Conservation (phyloP, 2,888 invertebrate genomes). For the Cosmia trapezina region DNA sequence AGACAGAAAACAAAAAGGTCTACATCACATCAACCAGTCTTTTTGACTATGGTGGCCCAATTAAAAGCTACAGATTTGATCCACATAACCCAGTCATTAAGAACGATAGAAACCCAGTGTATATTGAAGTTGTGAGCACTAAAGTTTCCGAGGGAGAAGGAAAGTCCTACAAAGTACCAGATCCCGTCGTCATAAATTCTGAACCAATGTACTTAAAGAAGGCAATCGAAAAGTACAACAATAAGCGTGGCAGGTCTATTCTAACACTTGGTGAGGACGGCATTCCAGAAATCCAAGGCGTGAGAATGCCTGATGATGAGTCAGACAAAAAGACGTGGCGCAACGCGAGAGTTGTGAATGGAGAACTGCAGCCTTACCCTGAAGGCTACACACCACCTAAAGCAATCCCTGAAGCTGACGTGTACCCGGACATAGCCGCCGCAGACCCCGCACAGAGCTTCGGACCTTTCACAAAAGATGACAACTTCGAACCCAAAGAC, state of each 20-base stretch:
- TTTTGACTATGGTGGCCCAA: slow-evolving; percentile 83
- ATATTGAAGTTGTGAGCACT: slow-evolving; percentile 87
- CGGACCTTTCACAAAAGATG: slow-evolving; percentile 91
- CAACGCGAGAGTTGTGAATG: slow-evolving; percentile 96
- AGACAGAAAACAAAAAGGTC: slow-evolving; percentile 85
- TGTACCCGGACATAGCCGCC: slow-evolving; percentile 84
- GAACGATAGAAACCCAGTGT: slow-evolving; percentile 90
- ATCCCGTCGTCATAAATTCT: slow-evolving; percentile 93
- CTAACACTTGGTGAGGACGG: slow-evolving; percentile 93
- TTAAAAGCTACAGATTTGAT: slow-evolving; percentile 86
- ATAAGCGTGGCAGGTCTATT: slow-evolving; percentile 92
- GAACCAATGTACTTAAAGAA: slow-evolving; percentile 91
- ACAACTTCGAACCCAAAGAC: slow-evolving; percentile 89
- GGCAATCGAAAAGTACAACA: slow-evolving; percentile 85
- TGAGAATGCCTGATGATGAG: slow-evolving; percentile 95
- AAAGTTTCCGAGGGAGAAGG: slow-evolving; percentile 87
- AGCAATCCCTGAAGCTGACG: slow-evolving; percentile 90
- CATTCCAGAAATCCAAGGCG: slow-evolving; percentile 95
- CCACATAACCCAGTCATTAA: slow-evolving; percentile 88
- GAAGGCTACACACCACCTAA: slow-evolving; percentile 92
- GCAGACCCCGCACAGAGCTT: slow-evolving; percentile 82
- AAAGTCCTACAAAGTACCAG: slow-evolving; percentile 90
- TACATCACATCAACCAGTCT: slow-evolving; percentile 88
- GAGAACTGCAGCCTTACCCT: slow-evolving; percentile 94
- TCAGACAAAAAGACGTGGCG: slow-evolving; percentile 96